Percentiles rank a stretch among this genome's conserved stretches.
phyloP scores from a whole-genome alignment of 2,888 invertebrate genomes.

The Tiliacea citrago region DNA sequence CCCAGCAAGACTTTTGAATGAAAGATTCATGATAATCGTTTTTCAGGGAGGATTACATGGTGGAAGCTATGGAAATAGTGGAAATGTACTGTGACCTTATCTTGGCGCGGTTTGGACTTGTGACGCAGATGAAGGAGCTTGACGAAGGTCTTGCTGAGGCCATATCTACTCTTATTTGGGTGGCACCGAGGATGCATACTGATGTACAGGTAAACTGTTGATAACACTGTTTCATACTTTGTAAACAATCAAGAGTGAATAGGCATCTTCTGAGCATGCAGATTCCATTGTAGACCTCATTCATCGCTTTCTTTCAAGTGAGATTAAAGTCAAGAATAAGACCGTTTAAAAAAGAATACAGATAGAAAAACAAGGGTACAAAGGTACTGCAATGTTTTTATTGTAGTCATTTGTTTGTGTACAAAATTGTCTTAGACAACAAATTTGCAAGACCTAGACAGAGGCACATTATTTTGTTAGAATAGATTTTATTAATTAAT shows the following conservation, averaged over 20 bases:
- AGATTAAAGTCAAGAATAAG: background rate
- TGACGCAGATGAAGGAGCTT: conserved; percentile 98
- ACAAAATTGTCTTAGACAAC: background rate
- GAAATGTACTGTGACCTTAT: conserved; percentile 99
- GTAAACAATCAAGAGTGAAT: background rate
- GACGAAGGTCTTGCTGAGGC: conserved; percentile 99
- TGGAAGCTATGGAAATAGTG: conserved; percentile 99
- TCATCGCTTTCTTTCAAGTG: background rate
- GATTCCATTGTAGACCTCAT: background rate
- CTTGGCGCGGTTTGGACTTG: conserved; percentile 98
- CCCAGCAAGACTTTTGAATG: background rate
- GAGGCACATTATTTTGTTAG: background rate
- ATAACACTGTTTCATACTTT: background rate
- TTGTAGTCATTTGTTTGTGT: too few species aligned
- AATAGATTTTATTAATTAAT: background rate
- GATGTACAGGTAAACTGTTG: conserved; percentile 92
- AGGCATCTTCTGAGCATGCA: background rate
- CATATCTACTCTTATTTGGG: conserved; percentile 99
- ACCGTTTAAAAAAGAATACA: too few species aligned
- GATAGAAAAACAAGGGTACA: too few species aligned
- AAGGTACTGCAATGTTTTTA: too few species aligned
- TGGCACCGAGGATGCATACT: conserved; percentile 97
- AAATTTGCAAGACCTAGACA: too few species aligned
- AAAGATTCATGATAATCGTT: background rate
- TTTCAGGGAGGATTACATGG: conserved; percentile 98